Evolutionary conservation across 2,888 invertebrate species (phyloP), one percentile per base, ranked within the genome.

Genomic region (Synergus umbraculus): DNA sequence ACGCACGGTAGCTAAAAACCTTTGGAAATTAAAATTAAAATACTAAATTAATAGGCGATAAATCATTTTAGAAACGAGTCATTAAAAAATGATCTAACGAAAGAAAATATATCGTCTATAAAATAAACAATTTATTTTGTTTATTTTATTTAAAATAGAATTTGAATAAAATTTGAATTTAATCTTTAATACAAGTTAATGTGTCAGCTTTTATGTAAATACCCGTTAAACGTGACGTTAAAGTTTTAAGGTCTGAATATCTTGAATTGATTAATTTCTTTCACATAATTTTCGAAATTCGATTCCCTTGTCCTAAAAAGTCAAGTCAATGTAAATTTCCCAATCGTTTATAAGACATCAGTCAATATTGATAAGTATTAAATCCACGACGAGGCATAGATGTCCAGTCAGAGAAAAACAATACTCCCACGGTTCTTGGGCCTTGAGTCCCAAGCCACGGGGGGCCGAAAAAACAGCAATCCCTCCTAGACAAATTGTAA

Each of bases 401-500:
- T 81, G 78, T 79, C 81, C 80, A 54, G 76, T 78, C 78, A 60
- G 41, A 82, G 73, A 78, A 81, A 81, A 83, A 83, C 82, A 81
- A 82, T 83, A 79, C 82, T 84, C 82, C 82, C 83, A 82, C 83
- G 81, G 84, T 80, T 80, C 76, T 79, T 15, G 69, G 44, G 76
- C 78, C 78, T 67, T 81, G 73, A 79, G 81, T 78, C 82, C 79
- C 78, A 67, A 84, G 65, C 84, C 43, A 77, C 81, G 64, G 84
- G 84, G 81, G 84, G 81, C 78, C 77, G 49, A 81, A 84, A 79
- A 79, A 81, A 79, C 81, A 76, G 82, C 83, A 79, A 81, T 84
- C 82, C 80, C 82, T 84, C 81, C 81, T 82, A 84, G 83, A 82
- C 83, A 84, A 84, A 82, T 84, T 84, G 82, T 84, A 83, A 83